Base-by-base conservation (phyloP, 2,888 invertebrate genomes). In the Trachelus stipa region DNA sequence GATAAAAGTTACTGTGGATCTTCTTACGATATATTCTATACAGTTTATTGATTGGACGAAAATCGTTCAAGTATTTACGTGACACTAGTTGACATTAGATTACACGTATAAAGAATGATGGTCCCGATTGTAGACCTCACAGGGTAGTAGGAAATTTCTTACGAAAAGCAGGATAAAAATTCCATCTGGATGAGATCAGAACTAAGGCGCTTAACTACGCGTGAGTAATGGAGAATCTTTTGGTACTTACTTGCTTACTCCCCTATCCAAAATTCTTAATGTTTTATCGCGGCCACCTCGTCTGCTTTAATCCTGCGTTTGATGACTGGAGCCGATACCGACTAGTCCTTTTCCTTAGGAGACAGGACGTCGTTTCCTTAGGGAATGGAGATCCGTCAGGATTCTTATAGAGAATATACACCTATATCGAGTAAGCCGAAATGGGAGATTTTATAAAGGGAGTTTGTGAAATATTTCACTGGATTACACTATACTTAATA, bases 201-300 rank as follows among this genome's bases (percentile, higher is more conserved):
- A 83, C 80, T 84, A 84, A 85, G 84, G 83, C 82, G 84, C 83
- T 85, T 85, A 85, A 73, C 78, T 35, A 77, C 79, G 79, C 69
- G 80, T 85, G 83, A 85, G 83, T 83, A 85, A 85, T 82, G 81
- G 73, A 81, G 79, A 75, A 77, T 75, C 35, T 76, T 76, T 56
- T 74, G 69, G 68, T 76, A 77, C 79, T 77, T 78, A 81, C 77
- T 83, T 83, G 80, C 83, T 82, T 35, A 81, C 79, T 82, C 77
- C 81, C 79, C 80, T 79, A 76, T 74, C 79, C 78, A 79, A 73
- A 79, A 80, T 79, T 77, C 75, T 79, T 79, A 81, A 80, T 80
- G 82, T 81, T 81, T 83, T 81, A 82, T 80, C 79, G 75, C 80
- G 78, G 76, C 74, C 69, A 81, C 77, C 75, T 81, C 81, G 84